Evolutionary conservation across 2,113 vertebrate species (phyloP).

Genomic region (Prunella fulvescens): DNA sequence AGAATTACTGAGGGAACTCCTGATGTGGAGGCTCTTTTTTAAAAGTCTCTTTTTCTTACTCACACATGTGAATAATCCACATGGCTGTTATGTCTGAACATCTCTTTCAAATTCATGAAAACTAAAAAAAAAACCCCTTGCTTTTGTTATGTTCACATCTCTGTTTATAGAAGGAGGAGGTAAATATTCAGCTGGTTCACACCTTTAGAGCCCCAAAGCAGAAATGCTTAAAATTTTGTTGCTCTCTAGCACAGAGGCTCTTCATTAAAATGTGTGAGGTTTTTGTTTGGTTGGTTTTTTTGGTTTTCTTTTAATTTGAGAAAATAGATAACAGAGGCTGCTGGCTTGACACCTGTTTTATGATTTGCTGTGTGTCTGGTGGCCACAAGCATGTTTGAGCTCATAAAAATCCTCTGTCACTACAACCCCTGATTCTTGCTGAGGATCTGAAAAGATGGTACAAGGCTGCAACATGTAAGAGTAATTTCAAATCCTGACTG

Average conservation of each 20-base stretch:
- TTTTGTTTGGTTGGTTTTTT: too few species aligned
- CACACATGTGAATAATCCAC: not conserved
- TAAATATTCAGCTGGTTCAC: not conserved
- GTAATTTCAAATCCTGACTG: not conserved
- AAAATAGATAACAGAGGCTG: not conserved
- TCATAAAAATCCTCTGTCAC: not conserved
- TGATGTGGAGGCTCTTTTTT: not conserved
- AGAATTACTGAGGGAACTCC: not conserved
- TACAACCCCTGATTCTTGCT: not conserved
- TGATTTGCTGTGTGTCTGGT: not conserved
- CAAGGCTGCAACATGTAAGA: fast-evolving
- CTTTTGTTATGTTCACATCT: not conserved
- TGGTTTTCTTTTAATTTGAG: not conserved
- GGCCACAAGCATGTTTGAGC: not conserved
- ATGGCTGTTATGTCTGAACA: not conserved
- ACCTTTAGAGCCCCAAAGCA: not conserved
- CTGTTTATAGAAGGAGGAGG: not conserved
- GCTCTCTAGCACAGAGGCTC: not conserved
- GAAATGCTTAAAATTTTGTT: not conserved
- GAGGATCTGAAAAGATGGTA: not conserved
- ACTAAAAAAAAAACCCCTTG: fast-evolving
- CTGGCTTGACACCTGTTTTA: not conserved
- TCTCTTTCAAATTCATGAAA: not conserved
- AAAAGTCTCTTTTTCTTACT: not conserved
- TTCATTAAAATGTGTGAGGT: not conserved